Evolutionary conservation across 2,888 invertebrate species (phyloP).

Genomic region (Nudaria mundana): DNA sequence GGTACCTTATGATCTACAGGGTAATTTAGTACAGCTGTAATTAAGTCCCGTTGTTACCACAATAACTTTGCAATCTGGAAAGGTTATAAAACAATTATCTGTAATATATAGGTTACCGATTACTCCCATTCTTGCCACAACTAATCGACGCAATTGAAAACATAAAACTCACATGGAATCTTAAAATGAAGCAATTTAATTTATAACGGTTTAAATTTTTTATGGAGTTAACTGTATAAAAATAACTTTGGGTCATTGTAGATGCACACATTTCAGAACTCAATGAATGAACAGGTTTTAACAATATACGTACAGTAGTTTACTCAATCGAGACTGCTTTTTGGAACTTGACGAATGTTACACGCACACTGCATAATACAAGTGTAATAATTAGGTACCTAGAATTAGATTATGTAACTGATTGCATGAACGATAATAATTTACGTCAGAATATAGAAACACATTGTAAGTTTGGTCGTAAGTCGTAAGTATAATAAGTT

Average conservation of each 20-base stretch:
- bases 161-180: conserved; percentile 5
- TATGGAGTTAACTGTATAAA: conserved; percentile 1
- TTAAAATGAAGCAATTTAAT: conserved; percentile 6
- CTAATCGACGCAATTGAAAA: conserved; percentile 8
- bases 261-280: not conserved
- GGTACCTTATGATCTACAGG: too few species aligned
- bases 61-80: too few species aligned
- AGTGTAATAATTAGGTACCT: too few species aligned
- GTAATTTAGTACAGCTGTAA: too few species aligned
- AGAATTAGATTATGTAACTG: too few species aligned
- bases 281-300: not conserved
- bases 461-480: too few species aligned
- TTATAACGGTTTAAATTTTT: conserved; percentile 15
- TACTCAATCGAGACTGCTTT: conserved; percentile 1
- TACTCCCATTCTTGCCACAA: conserved; percentile 4
- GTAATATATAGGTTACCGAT: too few species aligned
- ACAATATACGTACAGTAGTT: not conserved
- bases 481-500: too few species aligned
- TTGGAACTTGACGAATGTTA: conserved; percentile 18
- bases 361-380: conserved; percentile 31
- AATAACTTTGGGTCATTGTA: not conserved
- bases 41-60: too few species aligned
- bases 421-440: too few species aligned
- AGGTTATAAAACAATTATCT: too few species aligned
- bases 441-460: too few species aligned